A percentile compares a stretch with the other conserved stretches of the same genome.
These are phyloP conservation scores for Gambelia wislizenii DNA, from an alignment of 2,797 vertebrate genomes.

Conservation along the genomic window DNA sequence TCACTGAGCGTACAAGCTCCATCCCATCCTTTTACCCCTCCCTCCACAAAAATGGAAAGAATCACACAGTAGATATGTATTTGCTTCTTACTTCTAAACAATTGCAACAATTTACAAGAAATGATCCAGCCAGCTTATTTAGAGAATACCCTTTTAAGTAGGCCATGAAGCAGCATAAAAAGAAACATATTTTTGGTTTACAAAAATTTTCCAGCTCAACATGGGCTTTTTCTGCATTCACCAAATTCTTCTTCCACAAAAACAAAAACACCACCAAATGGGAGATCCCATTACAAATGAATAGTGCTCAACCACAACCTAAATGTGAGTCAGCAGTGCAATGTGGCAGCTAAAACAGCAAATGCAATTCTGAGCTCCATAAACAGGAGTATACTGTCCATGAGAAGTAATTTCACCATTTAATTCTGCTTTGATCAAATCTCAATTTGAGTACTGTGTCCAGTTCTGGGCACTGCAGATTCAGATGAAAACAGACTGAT, in stretches of 20 bases:
- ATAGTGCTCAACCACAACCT: not conserved
- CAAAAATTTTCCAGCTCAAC: not conserved
- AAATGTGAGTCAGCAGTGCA: not conserved
- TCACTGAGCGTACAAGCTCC: conserved; percentile 38
- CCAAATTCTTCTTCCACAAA: not conserved
- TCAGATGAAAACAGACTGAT: not conserved
- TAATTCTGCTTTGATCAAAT: not conserved
- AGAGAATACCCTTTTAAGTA: not conserved
- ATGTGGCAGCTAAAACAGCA: not conserved
- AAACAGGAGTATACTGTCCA: not conserved
- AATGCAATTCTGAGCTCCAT: not conserved
- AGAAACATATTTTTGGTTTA: not conserved
- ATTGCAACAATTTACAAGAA: conserved; percentile 25
- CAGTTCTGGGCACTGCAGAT: not conserved
- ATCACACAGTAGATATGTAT: conserved; percentile 1
- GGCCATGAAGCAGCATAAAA: not conserved
- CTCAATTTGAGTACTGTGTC: not conserved
- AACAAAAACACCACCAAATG: not conserved
- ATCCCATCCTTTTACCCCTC: conserved; percentile 42
- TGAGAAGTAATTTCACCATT: not conserved
- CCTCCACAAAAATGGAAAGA: conserved; percentile 18
- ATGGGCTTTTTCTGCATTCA: conserved; percentile 3
- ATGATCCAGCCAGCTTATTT: not conserved
- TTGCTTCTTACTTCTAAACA: conserved; percentile 8
- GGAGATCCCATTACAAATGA: conserved; percentile 2